Percentiles rank a stretch among this genome's conserved stretches.
Conservation (phyloP, 2,888 invertebrate genomes). For the Chymomyza procnemis region DNA sequence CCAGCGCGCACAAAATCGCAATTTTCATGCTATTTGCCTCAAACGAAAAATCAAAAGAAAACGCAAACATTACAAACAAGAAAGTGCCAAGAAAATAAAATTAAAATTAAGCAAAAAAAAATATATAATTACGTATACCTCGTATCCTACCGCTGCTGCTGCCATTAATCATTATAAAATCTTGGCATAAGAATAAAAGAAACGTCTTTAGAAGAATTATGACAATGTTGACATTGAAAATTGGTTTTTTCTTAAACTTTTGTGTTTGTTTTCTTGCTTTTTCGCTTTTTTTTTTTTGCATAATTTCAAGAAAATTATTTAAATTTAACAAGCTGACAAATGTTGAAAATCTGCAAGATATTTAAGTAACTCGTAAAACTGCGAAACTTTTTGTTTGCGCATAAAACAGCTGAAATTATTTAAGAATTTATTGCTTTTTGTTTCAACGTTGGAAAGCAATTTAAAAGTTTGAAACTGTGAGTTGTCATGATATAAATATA, state of each 20-base stretch:
- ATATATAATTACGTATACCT: too few species aligned
- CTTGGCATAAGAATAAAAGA: not conserved
- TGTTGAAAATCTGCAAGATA: not conserved
- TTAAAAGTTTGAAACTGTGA: too few species aligned
- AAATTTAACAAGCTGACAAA: not conserved
- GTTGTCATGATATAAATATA: too few species aligned
- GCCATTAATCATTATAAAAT: not conserved
- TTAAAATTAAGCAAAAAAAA: too few species aligned
- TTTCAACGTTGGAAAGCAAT: too few species aligned
- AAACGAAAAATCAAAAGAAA: too few species aligned
- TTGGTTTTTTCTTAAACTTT: slow-evolving; percentile 2
- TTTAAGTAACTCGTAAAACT: not conserved
- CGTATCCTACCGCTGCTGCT: too few species aligned
- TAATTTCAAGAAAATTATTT: not conserved
- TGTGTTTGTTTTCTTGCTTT: not conserved
- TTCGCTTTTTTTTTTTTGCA: not conserved
- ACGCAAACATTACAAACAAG: too few species aligned
- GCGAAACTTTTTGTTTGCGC: not conserved
- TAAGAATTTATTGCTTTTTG: not conserved
- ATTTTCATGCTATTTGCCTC: too few species aligned
- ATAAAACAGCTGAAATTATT: not conserved
- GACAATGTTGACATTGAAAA: slow-evolving; percentile 48
- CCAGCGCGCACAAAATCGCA: too few species aligned
- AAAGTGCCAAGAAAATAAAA: too few species aligned
- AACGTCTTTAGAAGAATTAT: slow-evolving; percentile 26